Conservation (phyloP, 2,888 invertebrate species). For the Oxytorus armatus region DNA sequence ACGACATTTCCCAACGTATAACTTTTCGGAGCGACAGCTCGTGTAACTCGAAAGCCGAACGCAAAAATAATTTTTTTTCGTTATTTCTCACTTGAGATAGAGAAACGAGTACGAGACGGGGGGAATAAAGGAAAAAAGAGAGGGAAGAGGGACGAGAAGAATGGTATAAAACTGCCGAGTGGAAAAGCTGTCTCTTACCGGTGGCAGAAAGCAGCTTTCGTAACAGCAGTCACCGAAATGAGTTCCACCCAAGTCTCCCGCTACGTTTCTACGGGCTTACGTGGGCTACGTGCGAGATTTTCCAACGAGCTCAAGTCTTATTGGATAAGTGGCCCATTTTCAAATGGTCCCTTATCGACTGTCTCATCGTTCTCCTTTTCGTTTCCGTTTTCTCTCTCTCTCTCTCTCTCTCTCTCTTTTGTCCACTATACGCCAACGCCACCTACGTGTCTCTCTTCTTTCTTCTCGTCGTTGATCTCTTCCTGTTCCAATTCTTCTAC, state of each 20-base stretch:
- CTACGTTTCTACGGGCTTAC: constrained; percentile 66
- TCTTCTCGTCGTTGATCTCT: constrained; percentile 62
- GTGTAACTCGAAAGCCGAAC: constrained; percentile 26
- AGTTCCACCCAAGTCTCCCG: constrained; percentile 62
- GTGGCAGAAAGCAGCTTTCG: constrained; percentile 61
- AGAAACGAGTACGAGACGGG: constrained; percentile 12
- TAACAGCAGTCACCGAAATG: constrained; percentile 62
- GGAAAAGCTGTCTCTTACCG: constrained; percentile 56
- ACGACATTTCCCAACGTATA: too few relatives aligned
- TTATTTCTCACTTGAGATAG: not conserved
- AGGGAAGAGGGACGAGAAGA: constrained; percentile 13
- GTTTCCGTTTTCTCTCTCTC: constrained; percentile 58
- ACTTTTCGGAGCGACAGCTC: constrained; percentile 9
- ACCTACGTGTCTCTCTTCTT: constrained; percentile 49
- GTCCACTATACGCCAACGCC: constrained; percentile 40
- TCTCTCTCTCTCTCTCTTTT: constrained; percentile 55
- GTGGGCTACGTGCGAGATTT: constrained; percentile 70
- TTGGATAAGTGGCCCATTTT: constrained; percentile 73
- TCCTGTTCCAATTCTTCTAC: constrained; percentile 35
- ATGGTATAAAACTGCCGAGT: constrained; percentile 59
- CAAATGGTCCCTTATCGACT: constrained; percentile 71
- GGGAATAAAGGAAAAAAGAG: constrained; percentile 38
- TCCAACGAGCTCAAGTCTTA: constrained; percentile 72
- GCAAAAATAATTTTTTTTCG: constrained; percentile 19
- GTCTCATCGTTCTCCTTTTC: constrained; percentile 67